Percentiles rank a stretch among this genome's conserved stretches.
Evolutionary conservation across 2,797 vertebrate genomes (phyloP).

Genomic region (Mus minutoides): DNA sequence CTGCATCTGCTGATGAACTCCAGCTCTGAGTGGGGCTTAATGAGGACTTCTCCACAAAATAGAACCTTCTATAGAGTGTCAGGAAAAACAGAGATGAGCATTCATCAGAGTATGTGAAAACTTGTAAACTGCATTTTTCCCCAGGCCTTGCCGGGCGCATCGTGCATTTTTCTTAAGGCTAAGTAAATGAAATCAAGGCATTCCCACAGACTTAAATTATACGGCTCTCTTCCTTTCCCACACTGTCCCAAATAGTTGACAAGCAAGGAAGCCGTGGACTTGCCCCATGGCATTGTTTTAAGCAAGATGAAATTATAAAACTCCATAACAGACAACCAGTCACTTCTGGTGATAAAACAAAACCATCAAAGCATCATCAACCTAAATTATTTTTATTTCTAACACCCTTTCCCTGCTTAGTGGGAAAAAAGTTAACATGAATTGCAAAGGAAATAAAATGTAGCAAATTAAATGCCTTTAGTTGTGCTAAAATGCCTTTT

Average conservation of each 20-base stretch:
- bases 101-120: not conserved
- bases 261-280: not conserved
- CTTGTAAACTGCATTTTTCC: not conserved
- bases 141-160: not conserved
- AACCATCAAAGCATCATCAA: not conserved
- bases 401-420: not conserved
- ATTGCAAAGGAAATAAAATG: slow-evolving; percentile 25
- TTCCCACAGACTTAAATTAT: not conserved
- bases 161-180: not conserved
- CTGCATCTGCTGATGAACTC: not conserved
- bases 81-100: not conserved
- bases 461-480: slow-evolving; percentile 1
- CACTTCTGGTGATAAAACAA: not conserved
- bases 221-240: rapidly evolving
- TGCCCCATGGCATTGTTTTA: not conserved
- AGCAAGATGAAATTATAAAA: not conserved
- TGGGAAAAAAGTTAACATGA: not conserved
- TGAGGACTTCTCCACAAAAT: not conserved
- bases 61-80: slow-evolving; percentile 36
- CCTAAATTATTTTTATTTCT: not conserved
- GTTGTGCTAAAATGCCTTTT: not conserved
- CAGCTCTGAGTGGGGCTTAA: not conserved
- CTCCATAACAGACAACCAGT: not conserved
- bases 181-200: not conserved
- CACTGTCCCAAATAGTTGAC: rapidly evolving